Evolutionary conservation across 1,140 invertebrate genomes (phyloP).

Genomic region (Drosophila athabasca): DNA sequence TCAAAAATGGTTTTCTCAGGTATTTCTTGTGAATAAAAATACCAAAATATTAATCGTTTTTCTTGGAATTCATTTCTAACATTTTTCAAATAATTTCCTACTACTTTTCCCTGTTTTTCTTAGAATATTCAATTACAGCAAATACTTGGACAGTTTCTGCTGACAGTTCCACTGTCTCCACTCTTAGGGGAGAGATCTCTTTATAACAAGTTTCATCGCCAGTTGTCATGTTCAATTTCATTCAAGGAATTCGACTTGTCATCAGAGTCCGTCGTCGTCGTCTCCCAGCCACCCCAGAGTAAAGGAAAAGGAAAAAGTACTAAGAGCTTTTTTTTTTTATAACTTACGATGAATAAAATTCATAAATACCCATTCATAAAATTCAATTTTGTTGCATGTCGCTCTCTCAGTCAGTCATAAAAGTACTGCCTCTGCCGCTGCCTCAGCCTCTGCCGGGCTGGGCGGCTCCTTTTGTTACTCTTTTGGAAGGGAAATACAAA

Average conservation of each 20-base stretch:
- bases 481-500: constrained; percentile 63
- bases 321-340: constrained; percentile 54
- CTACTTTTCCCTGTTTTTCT: too few species aligned
- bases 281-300: constrained; percentile 3
- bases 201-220: constrained; percentile 66
- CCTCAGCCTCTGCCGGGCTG: too few species aligned
- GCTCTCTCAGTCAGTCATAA: constrained; percentile 57
- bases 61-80: too few species aligned
- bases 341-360: constrained; percentile 71
- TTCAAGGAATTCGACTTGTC: constrained; percentile 60
- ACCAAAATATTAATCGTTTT: too few species aligned
- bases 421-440: constrained; percentile 26
- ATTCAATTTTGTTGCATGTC: constrained; percentile 83
- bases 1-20: neutral
- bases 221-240: constrained; percentile 80
- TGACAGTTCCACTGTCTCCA: constrained; percentile 51
- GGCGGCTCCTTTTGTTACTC: constrained; percentile 67
- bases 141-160: too few species aligned
- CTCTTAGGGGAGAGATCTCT: constrained; percentile 8
- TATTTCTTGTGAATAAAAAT: neutral
- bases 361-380: constrained; percentile 81
- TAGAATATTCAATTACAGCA: too few species aligned
- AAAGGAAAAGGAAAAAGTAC: constrained; percentile 32
- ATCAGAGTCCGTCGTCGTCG: constrained; percentile 32
- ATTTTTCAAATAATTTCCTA: too few species aligned